Evolutionary conservation across 1,140 invertebrate species (phyloP).

Genomic region (Tetranychus urticae): DNA sequence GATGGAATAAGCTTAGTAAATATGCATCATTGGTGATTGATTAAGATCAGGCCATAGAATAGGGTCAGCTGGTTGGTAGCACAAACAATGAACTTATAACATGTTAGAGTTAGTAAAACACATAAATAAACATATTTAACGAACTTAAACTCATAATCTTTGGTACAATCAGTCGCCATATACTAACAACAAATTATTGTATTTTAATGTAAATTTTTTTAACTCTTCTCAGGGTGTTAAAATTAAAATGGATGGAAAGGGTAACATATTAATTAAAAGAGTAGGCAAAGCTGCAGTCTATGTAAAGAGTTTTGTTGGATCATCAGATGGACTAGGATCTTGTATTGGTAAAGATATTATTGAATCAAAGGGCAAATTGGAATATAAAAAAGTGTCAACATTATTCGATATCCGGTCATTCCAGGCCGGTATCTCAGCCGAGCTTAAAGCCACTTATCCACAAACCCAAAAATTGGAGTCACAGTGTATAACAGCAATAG

Average conservation of each 20-base stretch:
- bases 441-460: conserved; percentile 42
- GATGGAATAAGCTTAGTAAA: too few relatives aligned
- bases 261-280: conserved; percentile 74
- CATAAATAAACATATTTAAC: too few relatives aligned
- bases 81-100: too few relatives aligned
- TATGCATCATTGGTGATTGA: too few relatives aligned
- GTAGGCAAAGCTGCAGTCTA: conserved; percentile 73
- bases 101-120: too few relatives aligned
- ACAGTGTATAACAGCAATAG: conserved; percentile 65
- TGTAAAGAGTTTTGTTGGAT: conserved; percentile 30
- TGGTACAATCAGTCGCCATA: too few relatives aligned
- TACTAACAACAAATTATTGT: too few relatives aligned
- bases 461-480: conserved; percentile 61
- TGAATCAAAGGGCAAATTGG: conserved; percentile 58
- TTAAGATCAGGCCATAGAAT: too few relatives aligned
- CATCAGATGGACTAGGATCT: neutral
- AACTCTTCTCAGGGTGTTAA: conserved; percentile 27
- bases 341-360: conserved; percentile 46
- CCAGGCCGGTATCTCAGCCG: conserved; percentile 65
- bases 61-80: too few relatives aligned
- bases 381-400: conserved; percentile 78
- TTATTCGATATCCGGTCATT: conserved; percentile 83
- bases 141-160: too few relatives aligned
- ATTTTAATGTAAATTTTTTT: too few relatives aligned
- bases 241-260: conserved; percentile 84